A percentile compares a stretch with the other conserved stretches of the same genome.
Conservation (phyloP, 2,888 invertebrate genomes). For the Serripes groenlandicus region DNA sequence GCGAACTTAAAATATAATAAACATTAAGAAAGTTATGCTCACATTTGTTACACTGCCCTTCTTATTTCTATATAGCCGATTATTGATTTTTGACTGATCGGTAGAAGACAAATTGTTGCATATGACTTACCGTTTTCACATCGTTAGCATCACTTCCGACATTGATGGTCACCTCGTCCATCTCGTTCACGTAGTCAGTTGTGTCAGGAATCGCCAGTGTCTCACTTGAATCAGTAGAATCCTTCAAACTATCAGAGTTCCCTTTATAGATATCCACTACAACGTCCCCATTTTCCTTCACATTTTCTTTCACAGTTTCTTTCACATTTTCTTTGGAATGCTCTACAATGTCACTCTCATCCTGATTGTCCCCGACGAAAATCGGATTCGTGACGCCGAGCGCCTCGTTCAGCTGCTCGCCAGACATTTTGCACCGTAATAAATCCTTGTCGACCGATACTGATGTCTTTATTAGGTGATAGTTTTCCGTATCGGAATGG, state of each 20-base stretch:
- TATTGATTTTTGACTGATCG: no score
- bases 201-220: neutral
- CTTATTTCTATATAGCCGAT: no score
- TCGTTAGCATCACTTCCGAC: neutral
- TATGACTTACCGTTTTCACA: neutral
- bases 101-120: no score
- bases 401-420: no score
- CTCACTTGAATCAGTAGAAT: neutral
- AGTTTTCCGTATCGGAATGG: no score
- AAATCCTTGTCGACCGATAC: neutral
- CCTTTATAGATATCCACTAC: slow-evolving; percentile 4
- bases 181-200: neutral
- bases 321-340: neutral
- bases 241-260: neutral
- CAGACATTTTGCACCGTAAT: neutral
- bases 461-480: neutral
- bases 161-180: slow-evolving; percentile 16
- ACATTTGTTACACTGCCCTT: no score
- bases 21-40: no score
- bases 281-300: neutral
- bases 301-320: neutral
- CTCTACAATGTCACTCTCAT: neutral
- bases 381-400: slow-evolving; percentile 7
- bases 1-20: no score
- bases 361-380: neutral